Evolutionary conservation across 2,113 vertebrate species (phyloP), one percentile per base, ranked within the genome.

Genomic region (Takifugu bimaculatus): DNA sequence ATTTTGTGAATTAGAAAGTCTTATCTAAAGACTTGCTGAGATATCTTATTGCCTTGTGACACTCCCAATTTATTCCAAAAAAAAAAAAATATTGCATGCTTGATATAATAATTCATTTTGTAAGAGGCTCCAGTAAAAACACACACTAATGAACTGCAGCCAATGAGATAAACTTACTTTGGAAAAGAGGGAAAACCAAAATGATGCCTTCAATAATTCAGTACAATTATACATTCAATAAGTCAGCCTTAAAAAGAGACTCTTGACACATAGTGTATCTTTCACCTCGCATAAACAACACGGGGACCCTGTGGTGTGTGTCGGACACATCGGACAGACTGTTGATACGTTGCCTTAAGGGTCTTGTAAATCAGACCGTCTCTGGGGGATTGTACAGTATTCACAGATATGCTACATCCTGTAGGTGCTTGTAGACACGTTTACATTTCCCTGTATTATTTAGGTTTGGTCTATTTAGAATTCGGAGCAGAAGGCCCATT

Each of bases 401-500:
- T 72, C 69, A 71, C 63, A 61, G 63, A 74, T 39, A 39, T 39
- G 35, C 10, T 39, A 39, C 35, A 39, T 26, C 12, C 14, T 54
- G 28, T 54, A 54, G 50, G 25, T 28, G 25, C 49, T 9, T 26
- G 49, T 4, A 75, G 43, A 63, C 44, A 63, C 64, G 77, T 85
- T 80, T 82, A 82, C 49, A 35, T 75, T 84, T 48, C 70, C 63
- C 25, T 54, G 53, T 53, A 77, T 65, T 78, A 72, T 74, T 82
- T 77, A 53, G 57, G 25, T 77, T 65, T 54, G 26, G 52, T 81
- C 43, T 63, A 74, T 79, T 81, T 72, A 61, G 45, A 70, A 74
- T 66, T 57, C 45, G 57, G 63, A 47, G 63, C 72, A 29, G 42
- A 11, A 67, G 59, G 57, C 68, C 69, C 72, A 70, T 82, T 81